Conservation (phyloP, 2,888 invertebrate species). For the Trissonchulus latispiculum region DNA sequence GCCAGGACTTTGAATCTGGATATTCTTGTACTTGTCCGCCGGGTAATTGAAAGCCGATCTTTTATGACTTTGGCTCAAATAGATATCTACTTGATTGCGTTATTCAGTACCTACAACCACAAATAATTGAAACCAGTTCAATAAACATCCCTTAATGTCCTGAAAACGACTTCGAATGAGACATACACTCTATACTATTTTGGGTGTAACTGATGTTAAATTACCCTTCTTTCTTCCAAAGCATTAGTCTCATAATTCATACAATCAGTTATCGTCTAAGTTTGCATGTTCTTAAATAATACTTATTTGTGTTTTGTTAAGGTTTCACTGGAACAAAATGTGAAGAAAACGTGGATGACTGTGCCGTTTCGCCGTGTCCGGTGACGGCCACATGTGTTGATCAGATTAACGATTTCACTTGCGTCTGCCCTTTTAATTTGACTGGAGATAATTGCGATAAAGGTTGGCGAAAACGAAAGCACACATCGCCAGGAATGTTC, state of each 20-base stretch:
- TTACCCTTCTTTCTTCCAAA: too few relatives aligned
- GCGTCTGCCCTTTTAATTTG: constrained; percentile 89
- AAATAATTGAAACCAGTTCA: too few relatives aligned
- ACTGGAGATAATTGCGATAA: constrained; percentile 94
- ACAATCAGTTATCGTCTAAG: neutral
- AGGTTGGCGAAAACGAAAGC: too few relatives aligned
- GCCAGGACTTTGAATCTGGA: constrained; percentile 47
- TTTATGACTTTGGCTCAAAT: neutral
- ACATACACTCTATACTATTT: too few relatives aligned
- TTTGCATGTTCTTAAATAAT: neutral
- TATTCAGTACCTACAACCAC: too few relatives aligned
- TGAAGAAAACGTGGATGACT: constrained; percentile 41
- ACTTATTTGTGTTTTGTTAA: too few relatives aligned
- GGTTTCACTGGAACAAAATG: constrained; percentile 36
- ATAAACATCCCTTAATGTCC: too few relatives aligned
- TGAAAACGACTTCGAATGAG: too few relatives aligned
- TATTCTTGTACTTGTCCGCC: constrained; percentile 75
- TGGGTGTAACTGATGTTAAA: too few relatives aligned
- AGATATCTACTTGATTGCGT: too few relatives aligned
- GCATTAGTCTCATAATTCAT: too few relatives aligned
- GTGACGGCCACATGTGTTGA: constrained; percentile 36
- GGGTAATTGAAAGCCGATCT: constrained; percentile 50
- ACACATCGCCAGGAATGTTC: too few relatives aligned
- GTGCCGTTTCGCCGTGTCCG: constrained; percentile 36
- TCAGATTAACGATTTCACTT: constrained; percentile 66